Evolutionary conservation across 2,797 vertebrate species (phyloP).

Genomic region (Austrolebias charrua): DNA sequence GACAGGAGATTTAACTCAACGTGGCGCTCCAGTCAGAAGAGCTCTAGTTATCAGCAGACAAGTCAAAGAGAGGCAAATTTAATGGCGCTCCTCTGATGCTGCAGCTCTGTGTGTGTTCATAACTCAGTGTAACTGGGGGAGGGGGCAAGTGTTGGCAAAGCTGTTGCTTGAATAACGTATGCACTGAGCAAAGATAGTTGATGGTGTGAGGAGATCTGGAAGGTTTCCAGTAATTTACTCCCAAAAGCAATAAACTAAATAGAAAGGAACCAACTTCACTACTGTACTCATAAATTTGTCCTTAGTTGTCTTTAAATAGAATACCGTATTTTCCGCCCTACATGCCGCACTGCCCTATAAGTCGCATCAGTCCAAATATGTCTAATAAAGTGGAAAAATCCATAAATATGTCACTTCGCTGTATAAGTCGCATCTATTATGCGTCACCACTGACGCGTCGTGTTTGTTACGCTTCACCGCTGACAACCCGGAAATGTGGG

Average conservation of each 20-base stretch:
- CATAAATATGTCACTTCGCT: no score
- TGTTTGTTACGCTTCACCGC: no score
- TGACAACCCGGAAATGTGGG: no score
- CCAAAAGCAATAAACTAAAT: slow-evolving; percentile 21
- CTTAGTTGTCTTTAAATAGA: slow-evolving; percentile 13
- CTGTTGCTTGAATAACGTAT: slow-evolving; percentile 26
- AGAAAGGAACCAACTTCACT: slow-evolving; percentile 21
- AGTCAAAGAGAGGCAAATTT: slow-evolving; percentile 38
- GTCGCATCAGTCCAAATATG: no score
- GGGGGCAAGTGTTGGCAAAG: slow-evolving; percentile 22
- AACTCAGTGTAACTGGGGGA: slow-evolving; percentile 3
- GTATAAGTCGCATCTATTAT: no score
- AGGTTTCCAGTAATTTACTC: slow-evolving; percentile 34
- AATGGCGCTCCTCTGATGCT: slow-evolving; percentile 45
- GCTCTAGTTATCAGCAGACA: slow-evolving; percentile 36
- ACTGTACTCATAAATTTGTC: slow-evolving; percentile 14
- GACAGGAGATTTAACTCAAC: slow-evolving; percentile 56
- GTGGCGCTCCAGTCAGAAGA: slow-evolving; percentile 37
- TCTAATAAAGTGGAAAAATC: no score
- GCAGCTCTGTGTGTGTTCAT: slow-evolving; percentile 24
- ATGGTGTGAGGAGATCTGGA: slow-evolving; percentile 44
- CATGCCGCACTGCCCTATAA: no score
- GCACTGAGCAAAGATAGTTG: slow-evolving; percentile 24
- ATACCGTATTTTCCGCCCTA: not conserved
- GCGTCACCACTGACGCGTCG: no score